Evolutionary conservation across 2,797 vertebrate species (phyloP).

Genomic region (Anguilla pacifica): DNA sequence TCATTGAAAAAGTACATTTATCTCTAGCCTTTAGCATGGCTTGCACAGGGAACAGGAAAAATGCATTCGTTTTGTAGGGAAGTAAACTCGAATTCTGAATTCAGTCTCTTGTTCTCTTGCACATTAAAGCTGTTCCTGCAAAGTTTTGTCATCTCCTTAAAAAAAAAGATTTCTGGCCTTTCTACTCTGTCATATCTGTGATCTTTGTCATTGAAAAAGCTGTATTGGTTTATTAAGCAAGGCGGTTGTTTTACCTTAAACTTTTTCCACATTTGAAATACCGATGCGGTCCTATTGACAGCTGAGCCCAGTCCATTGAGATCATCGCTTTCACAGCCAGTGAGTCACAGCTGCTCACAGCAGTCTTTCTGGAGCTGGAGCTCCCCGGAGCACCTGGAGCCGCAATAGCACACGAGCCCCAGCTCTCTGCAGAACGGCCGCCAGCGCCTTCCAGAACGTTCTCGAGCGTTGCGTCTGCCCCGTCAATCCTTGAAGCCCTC

Average conservation of each 20-base stretch:
- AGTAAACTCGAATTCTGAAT: background rate
- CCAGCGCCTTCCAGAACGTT: conserved; percentile 1
- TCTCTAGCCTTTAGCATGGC: conserved; percentile 9
- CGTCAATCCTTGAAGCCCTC: background rate
- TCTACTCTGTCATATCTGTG: no score
- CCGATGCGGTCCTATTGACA: background rate
- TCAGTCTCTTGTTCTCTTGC: background rate
- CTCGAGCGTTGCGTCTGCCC: background rate
- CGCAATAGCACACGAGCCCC: background rate
- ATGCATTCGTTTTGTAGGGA: background rate
- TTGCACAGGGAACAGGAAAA: background rate
- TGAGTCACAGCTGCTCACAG: background rate
- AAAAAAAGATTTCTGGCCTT: no score
- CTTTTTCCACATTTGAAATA: background rate
- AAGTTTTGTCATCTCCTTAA: no score
- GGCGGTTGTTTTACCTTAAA: no score
- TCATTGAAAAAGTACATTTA: background rate
- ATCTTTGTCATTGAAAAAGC: no score
- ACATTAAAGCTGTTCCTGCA: no score
- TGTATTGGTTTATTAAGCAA: no score
- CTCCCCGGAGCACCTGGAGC: background rate
- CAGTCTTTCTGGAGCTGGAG: background rate
- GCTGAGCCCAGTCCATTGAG: background rate
- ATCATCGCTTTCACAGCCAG: background rate
- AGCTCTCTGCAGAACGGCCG: background rate